These are phyloP conservation scores for Pissodes strobi DNA, from an alignment of 1,140 invertebrate genomes.

Conservation along the genomic window DNA sequence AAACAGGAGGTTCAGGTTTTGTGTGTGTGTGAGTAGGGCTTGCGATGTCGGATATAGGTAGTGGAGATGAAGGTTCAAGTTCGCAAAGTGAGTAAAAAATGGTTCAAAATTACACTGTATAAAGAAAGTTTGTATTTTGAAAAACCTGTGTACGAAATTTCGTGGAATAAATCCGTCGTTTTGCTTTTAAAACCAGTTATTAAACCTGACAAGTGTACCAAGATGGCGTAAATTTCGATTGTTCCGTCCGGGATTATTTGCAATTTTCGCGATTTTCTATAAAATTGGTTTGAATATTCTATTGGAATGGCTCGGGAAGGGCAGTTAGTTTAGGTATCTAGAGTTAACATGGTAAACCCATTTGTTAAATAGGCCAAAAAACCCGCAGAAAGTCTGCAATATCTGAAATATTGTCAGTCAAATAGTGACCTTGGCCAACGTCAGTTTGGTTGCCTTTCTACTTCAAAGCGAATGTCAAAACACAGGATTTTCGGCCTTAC, in stretches of 20 bases:
- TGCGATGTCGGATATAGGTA: constrained; percentile 74
- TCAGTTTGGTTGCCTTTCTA: constrained; percentile 50
- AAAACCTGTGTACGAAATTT: constrained; percentile 8
- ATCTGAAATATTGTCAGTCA: constrained; percentile 52
- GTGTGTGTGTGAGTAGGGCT: constrained; percentile 58
- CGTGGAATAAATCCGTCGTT: background rate
- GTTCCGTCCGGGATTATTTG: constrained; percentile 40
- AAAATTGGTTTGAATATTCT: constrained; percentile 44
- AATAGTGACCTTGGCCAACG: constrained; percentile 55
- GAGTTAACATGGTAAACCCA: background rate
- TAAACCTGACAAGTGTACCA: constrained; percentile 60
- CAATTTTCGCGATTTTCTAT: constrained; percentile 51
- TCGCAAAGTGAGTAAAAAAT: constrained; percentile 67
- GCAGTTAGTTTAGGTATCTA: background rate
- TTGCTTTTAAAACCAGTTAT: constrained; percentile 23
- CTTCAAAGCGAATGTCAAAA: constrained; percentile 40
- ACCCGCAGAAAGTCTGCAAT: constrained; percentile 41
- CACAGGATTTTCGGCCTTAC: constrained; percentile 38
- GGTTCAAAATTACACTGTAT: background rate
- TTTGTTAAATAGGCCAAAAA: constrained; percentile 36
- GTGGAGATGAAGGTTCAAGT: constrained; percentile 72
- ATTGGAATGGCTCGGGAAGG: background rate
- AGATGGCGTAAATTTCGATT: constrained; percentile 54
- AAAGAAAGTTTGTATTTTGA: background rate
- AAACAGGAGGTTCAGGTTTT: constrained; percentile 53